phyloP scores from a whole-genome alignment of 1,140 invertebrate species.

The Antheraea mylitta region DNA sequence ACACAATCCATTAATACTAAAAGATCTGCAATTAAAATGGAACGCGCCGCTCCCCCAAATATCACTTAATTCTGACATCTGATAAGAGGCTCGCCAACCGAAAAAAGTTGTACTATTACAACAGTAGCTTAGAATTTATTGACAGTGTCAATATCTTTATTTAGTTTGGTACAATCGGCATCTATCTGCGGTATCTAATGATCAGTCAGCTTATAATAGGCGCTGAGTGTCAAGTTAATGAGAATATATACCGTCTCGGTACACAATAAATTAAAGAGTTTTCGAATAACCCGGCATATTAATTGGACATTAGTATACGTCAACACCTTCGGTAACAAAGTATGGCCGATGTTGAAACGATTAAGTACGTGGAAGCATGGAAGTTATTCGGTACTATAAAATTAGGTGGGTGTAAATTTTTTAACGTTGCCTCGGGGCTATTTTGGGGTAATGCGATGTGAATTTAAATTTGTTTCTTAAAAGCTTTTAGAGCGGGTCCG shows the following conservation, averaged over 20 bases:
- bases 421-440: slow-evolving; percentile 30
- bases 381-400: slow-evolving; percentile 35
- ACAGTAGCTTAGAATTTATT: slow-evolving; percentile 56
- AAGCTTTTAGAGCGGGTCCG: slow-evolving; percentile 20
- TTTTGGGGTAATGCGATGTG: slow-evolving; percentile 22
- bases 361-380: slow-evolving; percentile 37
- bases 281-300: slow-evolving; percentile 65
- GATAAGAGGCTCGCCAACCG: slow-evolving; percentile 43
- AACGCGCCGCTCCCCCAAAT: slow-evolving; percentile 34
- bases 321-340: slow-evolving; percentile 47
- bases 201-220: slow-evolving; percentile 64
- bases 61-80: slow-evolving; percentile 45
- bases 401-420: slow-evolving; percentile 42
- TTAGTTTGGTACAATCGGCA: slow-evolving; percentile 51
- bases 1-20: slow-evolving; percentile 57
- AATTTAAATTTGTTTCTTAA: slow-evolving; percentile 37
- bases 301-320: slow-evolving; percentile 67
- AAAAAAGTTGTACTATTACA: slow-evolving; percentile 26
- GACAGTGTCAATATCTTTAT: slow-evolving; percentile 60
- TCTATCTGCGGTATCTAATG: slow-evolving; percentile 65
- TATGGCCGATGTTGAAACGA: slow-evolving; percentile 29
- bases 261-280: slow-evolving; percentile 65
- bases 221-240: slow-evolving; percentile 70
- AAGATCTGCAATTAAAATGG: slow-evolving; percentile 44
- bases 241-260: slow-evolving; percentile 64